Base-by-base conservation (phyloP, 2,797 vertebrate genomes). In the Lacerta bilineata region DNA sequence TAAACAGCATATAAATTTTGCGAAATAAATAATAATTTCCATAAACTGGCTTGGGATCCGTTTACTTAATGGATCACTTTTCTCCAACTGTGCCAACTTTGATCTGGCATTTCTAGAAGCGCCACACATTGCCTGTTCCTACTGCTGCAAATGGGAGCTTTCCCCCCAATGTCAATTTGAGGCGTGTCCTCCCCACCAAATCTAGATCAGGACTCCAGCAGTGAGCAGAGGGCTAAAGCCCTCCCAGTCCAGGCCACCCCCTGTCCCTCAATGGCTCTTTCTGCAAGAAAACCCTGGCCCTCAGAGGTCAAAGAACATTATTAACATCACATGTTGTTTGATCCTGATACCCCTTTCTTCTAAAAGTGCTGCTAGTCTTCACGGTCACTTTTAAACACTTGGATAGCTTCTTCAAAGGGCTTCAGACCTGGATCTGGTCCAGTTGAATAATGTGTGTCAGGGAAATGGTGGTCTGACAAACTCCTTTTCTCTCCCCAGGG, bases 361-460 rank as follows among this genome's bases (percentile, higher is more conserved):
- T 41, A 71, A 86, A 55, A 23, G 10, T 80, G 2, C 23, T 87
- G 29, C 59, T 81, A 33, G 36, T 7, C 59, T 50, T n/a, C 20
- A 20, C 46, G 46, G 55, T 17, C 61, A 50, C 7, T 41, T 46
- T 50, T 46, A 39, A 55, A 23, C 61, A 66, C 3, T 66, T 13
- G 29, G 39, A 66, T 23, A 86, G 33, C 66, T 69, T 59, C 43
- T 79, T 79, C 75, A 61, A 85, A 64, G 36, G 50, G 2, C 33
- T 9, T 88, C 43, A 61, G 33, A 88, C 13, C 55, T 61, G 23
- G 50, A 88, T 41, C 84, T 84, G 29, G 46, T 9, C 75, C 20
- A 64, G 68, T 23, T 74, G 50, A 80, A 72, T 39, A 79, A 36
- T 72, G 39, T n/a, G 23, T 8, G 1, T 61, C 2, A 8, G 1